Evolutionary conservation across 1,140 invertebrate genomes (phyloP), one percentile per base, ranked within the genome.

Genomic region (Cepaea nemoralis): DNA sequence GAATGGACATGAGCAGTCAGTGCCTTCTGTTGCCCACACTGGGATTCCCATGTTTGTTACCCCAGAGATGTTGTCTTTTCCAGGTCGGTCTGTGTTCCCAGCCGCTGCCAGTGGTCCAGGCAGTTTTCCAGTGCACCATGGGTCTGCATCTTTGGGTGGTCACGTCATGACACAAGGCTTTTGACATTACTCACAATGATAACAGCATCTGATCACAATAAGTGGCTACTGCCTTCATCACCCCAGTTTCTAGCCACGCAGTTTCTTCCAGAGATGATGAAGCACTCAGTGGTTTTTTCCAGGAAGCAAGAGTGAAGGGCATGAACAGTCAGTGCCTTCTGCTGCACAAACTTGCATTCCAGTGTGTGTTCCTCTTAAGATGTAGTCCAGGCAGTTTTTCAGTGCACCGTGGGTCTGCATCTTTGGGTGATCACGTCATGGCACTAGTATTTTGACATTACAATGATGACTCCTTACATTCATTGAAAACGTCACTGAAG

Each of bases 81-180:
- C 27, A n/a, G 63, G 66, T 14, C 67, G 78, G 12, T 8, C 0
- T 6, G 42, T 24, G n/a, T 66, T 35, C 33, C 40, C 27, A 40
- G 10, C 45, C 37, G n/a, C 42, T 39, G 50, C 35, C 42, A n/a
- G 2, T 0, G 0, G 33, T 63, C 45, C 75, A n/a, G 6, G 1
- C 16, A 33, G 45, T 0, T 77, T 39, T 22, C 0, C 48, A 0
- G 2, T 59, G n/a, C 37, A 55, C 27, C 48, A 19, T 33, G 50
- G 27, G 1, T 1, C 33, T 50, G 24, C n/a, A 1, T 0, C 31
- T 1, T 77, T 48, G 75, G 35, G 55, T 35, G 22, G 55, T 2
- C 75, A 55, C 24, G 35, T 77, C 0, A 77, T 77, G 16, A 55
- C 48, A 37, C 75, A 77, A 12, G 75, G 45, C 24, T 77, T 77